Conservation (phyloP, 2,888 invertebrate genomes). For the Imbricaverruca yamaguchii region DNA sequence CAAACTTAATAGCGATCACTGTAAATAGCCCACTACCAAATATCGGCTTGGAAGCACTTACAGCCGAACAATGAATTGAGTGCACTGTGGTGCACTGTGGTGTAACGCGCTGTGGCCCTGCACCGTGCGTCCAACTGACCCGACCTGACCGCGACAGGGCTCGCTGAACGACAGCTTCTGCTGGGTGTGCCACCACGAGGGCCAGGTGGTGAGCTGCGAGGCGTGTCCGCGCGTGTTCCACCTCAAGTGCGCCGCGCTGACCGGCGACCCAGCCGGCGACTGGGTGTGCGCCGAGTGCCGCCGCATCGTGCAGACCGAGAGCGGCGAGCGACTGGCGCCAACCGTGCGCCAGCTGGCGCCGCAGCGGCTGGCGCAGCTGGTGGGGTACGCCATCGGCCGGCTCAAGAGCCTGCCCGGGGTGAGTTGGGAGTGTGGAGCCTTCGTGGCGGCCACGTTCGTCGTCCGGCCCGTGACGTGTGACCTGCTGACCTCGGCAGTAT, state of each 20-base stretch:
- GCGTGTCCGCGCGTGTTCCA: conserved; percentile 82
- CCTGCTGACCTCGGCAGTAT: too few relatives aligned
- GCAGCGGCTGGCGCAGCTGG: conserved; percentile 65
- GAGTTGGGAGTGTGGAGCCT: conserved; percentile 39
- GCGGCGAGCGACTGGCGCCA: conserved; percentile 51
- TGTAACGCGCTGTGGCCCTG: too few relatives aligned
- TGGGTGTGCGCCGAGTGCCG: conserved; percentile 89
- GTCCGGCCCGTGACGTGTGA: too few relatives aligned
- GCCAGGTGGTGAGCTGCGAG: conserved; percentile 56
- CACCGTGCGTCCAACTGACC: too few relatives aligned
- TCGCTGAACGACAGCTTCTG: conserved; percentile 62
- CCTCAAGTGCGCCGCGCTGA: conserved; percentile 55
- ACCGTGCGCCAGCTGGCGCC: conserved; percentile 64
- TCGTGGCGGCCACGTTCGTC: too few relatives aligned
- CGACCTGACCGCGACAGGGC: background rate
- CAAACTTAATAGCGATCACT: too few relatives aligned
- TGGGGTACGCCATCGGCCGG: conserved; percentile 68
- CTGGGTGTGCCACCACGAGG: conserved; percentile 79
- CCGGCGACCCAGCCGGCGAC: conserved; percentile 42
- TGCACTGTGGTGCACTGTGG: too few relatives aligned
- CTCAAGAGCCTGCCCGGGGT: conserved; percentile 77
- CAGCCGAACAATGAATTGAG: too few relatives aligned
- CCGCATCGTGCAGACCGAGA: conserved; percentile 61
- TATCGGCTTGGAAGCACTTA: too few relatives aligned
- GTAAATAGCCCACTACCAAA: too few relatives aligned